phyloP scores from a whole-genome alignment of 1,140 invertebrate genomes.

The Drosophila neocordata region DNA sequence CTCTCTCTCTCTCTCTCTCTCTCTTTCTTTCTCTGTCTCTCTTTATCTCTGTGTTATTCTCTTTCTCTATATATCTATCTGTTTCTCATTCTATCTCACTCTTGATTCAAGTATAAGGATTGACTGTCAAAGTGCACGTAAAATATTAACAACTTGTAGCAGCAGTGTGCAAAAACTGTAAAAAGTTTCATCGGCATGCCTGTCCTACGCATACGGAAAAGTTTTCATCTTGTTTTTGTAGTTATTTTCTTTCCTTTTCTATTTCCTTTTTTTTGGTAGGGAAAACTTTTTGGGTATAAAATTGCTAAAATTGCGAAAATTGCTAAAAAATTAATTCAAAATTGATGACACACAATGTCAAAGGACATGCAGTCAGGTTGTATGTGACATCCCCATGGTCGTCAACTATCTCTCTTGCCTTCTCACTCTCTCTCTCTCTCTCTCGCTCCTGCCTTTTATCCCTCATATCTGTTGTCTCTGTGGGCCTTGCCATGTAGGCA shows the following conservation, averaged over 20 bases:
- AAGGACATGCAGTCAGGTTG: constrained; percentile 52
- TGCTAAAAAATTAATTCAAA: constrained; percentile 74
- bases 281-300: constrained; percentile 45
- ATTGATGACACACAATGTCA: constrained; percentile 76
- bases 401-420: not conserved
- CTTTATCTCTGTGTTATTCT: constrained; percentile 8
- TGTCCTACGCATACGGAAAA: not conserved
- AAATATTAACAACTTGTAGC: constrained; percentile 63
- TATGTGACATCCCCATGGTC: constrained; percentile 27
- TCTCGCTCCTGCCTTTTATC: not conserved
- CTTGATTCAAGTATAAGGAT: constrained; percentile 30
- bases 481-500: constrained; percentile 59
- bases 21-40: not conserved
- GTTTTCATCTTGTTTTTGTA: not conserved
- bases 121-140: constrained; percentile 65
- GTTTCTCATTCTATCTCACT: not conserved
- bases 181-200: constrained; percentile 38
- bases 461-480: not conserved
- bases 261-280: constrained; percentile 8
- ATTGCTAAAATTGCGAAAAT: constrained; percentile 59
- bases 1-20: constrained; percentile 11
- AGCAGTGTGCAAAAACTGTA: constrained; percentile 33
- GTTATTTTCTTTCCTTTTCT: not conserved
- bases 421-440: not conserved
- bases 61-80: not conserved